Evolutionary conservation across 2,888 invertebrate genomes (phyloP), one percentile per base, ranked within the genome.

Genomic region (Meiosimyza decipiens): DNA sequence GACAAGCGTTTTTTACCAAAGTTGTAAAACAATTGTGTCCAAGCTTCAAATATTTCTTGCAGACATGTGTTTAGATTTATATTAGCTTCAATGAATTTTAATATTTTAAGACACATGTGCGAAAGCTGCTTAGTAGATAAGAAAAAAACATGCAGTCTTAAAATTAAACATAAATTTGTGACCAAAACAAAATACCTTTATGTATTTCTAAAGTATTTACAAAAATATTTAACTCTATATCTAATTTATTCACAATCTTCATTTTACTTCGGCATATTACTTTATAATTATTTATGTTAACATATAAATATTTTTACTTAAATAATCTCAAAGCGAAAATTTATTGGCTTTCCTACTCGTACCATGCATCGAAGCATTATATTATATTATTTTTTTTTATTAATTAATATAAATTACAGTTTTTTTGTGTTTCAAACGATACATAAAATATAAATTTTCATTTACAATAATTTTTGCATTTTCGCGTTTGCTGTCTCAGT

Each of bases 391-490:
- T 64, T 18, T 49, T 64, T 50, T 64, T 18, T 57, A 57, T 67
- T 47, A 55, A 18, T 67, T 40, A 67, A 67, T 40, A 40, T 40
- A 63, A 47, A 18, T 67, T 47, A 18, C 22, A 22, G 11, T 51
- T 16, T 16, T 50, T 64, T 64, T 6, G 18, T 47, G 33, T 33
- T 66, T 66, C 15, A 52, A 9, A 65, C 51, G 52, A 51, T 65
- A 65, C 52, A 65, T 52, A 65, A 64, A 33, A 67, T 66, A 67
- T 33, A 67, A 66, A 66, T 60, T 16, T 62, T 62, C 69, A 52
- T 73, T 67, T 70, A 82, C 78, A 82, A 81, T 80, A 81, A 80
- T 82, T 80, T 79, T 77, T 79, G 80, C 80, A 79, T 55, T 75
- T 78, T 75, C 47, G 57, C 65, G 51, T 57, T 33, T 50, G 65